Conservation (phyloP, 1,140 invertebrate genomes). For the Chrysomallon squamiferum region DNA sequence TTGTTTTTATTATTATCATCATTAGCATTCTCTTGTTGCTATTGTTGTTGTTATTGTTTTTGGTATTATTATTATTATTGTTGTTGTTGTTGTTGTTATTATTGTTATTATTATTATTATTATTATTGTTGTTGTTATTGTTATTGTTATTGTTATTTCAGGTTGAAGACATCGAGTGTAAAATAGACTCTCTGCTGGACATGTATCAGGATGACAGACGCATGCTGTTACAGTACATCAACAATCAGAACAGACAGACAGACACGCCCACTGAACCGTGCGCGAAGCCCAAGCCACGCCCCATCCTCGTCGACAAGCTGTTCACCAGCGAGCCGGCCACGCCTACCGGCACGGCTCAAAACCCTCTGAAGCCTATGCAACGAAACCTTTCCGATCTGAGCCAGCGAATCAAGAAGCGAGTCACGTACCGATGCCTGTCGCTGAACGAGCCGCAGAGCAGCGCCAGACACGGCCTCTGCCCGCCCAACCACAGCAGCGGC, state of each 20-base stretch:
- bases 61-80: no score
- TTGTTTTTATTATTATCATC: no score
- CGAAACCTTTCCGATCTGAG: constrained; percentile 81
- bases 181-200: constrained; percentile 91
- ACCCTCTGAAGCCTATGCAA: constrained; percentile 69
- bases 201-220: constrained; percentile 87
- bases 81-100: no score
- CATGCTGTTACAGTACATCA: constrained; percentile 34
- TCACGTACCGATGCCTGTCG: constrained; percentile 67
- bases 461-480: background rate
- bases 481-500: background rate
- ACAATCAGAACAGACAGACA: constrained; percentile 31
- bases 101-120: no score
- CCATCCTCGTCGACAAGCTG: constrained; percentile 71
- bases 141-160: constrained; percentile 54
- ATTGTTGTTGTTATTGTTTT: no score
- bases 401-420: constrained; percentile 81
- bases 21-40: no score
- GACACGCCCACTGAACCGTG: constrained; percentile 22
- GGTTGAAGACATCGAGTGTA: constrained; percentile 90
- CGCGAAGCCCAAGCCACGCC: constrained; percentile 33
- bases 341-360: constrained; percentile 66
- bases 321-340: constrained; percentile 79
- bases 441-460: constrained; percentile 23
- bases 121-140: no score